phyloP scores from a whole-genome alignment of 2,888 invertebrate genomes.

The Matsumyia berberina region DNA sequence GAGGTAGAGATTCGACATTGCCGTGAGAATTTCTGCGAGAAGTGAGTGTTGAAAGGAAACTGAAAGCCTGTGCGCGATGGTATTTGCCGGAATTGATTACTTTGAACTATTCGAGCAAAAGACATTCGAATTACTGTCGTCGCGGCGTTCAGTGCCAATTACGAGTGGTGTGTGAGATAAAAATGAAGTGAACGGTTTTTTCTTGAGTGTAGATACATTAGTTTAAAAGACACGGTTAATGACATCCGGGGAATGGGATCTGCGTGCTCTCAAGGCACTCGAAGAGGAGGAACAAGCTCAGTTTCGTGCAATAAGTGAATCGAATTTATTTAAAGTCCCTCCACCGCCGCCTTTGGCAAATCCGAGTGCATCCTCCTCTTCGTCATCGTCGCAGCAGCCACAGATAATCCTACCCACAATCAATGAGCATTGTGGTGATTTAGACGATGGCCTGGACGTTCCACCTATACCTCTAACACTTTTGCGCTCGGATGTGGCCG shows the following conservation, averaged over 20 bases:
- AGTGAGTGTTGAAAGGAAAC: neutral
- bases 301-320: conserved; percentile 82
- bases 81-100: conserved; percentile 36
- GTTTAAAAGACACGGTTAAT: conserved; percentile 78
- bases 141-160: conserved; percentile 13
- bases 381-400: conserved; percentile 81
- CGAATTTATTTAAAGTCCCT: conserved; percentile 81
- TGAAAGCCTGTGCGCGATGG: conserved; percentile 17
- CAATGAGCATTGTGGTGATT: conserved; percentile 81
- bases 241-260: conserved; percentile 84
- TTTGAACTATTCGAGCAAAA: neutral
- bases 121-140: conserved; percentile 27
- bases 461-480: conserved; percentile 74
- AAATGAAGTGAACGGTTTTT: conserved; percentile 32
- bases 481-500: conserved; percentile 59
- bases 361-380: conserved; percentile 76
- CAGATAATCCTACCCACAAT: conserved; percentile 82
- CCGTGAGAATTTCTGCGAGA: neutral
- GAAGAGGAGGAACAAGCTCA: conserved; percentile 84
- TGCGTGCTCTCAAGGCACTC: conserved; percentile 84
- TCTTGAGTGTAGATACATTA: conserved; percentile 41
- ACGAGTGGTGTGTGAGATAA: conserved; percentile 18
- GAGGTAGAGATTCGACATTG: neutral
- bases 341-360: conserved; percentile 72
- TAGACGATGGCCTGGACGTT: conserved; percentile 69